Evolutionary conservation across 2,888 invertebrate species (phyloP), one percentile per base, ranked within the genome.

Genomic region (Nesidiocoris tenuis): DNA sequence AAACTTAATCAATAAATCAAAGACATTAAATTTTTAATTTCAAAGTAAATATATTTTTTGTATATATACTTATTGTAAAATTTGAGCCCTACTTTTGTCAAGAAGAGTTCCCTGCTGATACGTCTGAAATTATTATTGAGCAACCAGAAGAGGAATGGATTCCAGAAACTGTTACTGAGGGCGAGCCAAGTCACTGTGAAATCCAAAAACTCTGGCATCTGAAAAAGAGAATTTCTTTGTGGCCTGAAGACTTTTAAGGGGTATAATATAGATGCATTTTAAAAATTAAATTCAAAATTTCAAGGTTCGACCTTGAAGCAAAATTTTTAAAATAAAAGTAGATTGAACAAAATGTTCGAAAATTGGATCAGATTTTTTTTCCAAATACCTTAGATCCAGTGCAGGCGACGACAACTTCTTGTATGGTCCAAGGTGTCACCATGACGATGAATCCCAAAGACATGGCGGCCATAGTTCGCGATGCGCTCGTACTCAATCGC

Each of bases 381-480:
- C n/a, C n/a, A n/a, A n/a, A n/a, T 12, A 88, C 90, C 87, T 91
- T 92, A 81, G 93, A 90, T 77, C 94, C 94, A 22, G 94, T 94
- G 83, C 94, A 94, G 25, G 94, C 94, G 55, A 92, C 93, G 57
- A 94, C 94, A 78, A 94, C 93, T 87, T 94, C 94, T 85, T 94
- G 93, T 80, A 94, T 93, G 66, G 94, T 94, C 87, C 94, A 94
- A 61, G 94, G 94, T 77, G 94, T 94, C 80, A 94, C 94, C 88
- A 94, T 90, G 76, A 95, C 94, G 82, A 94, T 94, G 86, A 94
- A 95, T 76, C 93, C 93, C 82, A 94, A 86, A 77, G 94, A 94
- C 90, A 95, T 94, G 68, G 94, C 94, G 0, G 94, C 94, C 94
- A 94, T 94, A 79, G 94, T 93, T 81, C 94, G 87, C 57, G 94